Evolutionary conservation across 2,113 vertebrate genomes (phyloP), one percentile per base, ranked within the genome.

Genomic region (Dipodomys stephensi): DNA sequence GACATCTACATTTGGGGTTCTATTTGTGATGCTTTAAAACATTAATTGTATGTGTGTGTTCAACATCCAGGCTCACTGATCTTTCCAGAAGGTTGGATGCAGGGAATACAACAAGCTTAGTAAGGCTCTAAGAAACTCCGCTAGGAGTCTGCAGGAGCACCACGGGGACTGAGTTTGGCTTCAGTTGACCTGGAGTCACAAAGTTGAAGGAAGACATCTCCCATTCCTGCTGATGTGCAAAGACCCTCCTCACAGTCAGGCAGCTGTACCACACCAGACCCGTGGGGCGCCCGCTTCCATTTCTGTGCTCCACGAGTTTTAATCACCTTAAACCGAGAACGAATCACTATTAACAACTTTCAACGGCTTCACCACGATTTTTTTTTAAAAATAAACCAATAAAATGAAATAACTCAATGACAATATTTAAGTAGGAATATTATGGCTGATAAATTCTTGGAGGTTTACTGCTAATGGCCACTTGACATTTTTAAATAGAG

Each of bases 401-500:
- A 93, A 96, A 93, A 95, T 88, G 68, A 93, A 93, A 87, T 92
- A 96, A 88, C 10, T 2, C 76, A 96, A 91, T 87, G 86, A 96
- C 95, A 97, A 93, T 97, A 94, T 97, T 97, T 97, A 96, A 97
- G 90, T 84, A 94, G 96, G 96, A 94, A 95, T 96, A 95, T 97
- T 93, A 96, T 83, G 91, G 94, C 92, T 95, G 95, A 96, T 96
- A 96, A 95, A 96, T 96, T 96, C 86, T 88, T 95, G 49, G 68
- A 94, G 92, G 88, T 97, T 96, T 96, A 92, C 23, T 90, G 83
- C 93, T 97, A 97, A 97, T 97, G 97, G 92, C 97, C 97, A 96
- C 97, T 97, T 97, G 97, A 97, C 97, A 97, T 97, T 97, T 97
- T 97, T 94, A 96, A 96, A 96, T 93, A 94, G 96, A 95, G 92